Base-by-base conservation (phyloP, 2,797 vertebrate species). In the Kryptopterus vitreolus region DNA sequence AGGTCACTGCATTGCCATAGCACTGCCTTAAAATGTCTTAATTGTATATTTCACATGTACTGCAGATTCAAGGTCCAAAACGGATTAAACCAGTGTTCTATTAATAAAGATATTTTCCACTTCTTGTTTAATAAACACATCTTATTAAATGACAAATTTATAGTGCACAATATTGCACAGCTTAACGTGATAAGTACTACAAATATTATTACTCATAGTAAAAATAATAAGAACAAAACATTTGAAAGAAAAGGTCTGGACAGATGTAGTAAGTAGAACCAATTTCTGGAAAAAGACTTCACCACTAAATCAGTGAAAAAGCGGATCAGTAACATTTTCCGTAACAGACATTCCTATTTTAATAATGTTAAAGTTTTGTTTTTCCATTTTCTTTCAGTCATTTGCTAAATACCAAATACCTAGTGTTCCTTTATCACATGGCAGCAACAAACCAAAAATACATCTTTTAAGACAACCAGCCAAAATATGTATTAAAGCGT, bases 11-110 rank as follows among this genome's bases (percentile, higher is more conserved):
- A 73, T 29, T 73, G 26, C 59, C 12, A 75, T 48, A 33, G 26
- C 38, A 73, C 59, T 38, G 50, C 61, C 22, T 78, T 78, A 53
- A 89, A 89, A 82, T 66, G 89, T 87, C 81, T 85, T 87, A 78
- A 65, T 68, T 43, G 33, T 43, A 71, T 84, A 85, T 80, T 76
- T 80, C 75, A 9, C 33, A 57, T 29, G 55, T 38, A 74, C 35
- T 35, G 26, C 4, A 69, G 55, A 52, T 65, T 35, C 53, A 35
- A 10, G n/a, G n/a, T 77, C 22, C 46, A 53, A 24, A 57, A 48
- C 46, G n/a, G 33, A 65, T 62, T 35, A 53, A 15, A 63, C 35
- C 4, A 8, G 13, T 13, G 26, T 66, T 29, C 26, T 52, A 22
- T 81, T 69, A 38, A 73, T 77, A 43, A 58, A 43, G 24, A 43